These are phyloP conservation scores for Ascidia mentula DNA, from an alignment of 23 tunicate genomes.

Conservation along the genomic window DNA sequence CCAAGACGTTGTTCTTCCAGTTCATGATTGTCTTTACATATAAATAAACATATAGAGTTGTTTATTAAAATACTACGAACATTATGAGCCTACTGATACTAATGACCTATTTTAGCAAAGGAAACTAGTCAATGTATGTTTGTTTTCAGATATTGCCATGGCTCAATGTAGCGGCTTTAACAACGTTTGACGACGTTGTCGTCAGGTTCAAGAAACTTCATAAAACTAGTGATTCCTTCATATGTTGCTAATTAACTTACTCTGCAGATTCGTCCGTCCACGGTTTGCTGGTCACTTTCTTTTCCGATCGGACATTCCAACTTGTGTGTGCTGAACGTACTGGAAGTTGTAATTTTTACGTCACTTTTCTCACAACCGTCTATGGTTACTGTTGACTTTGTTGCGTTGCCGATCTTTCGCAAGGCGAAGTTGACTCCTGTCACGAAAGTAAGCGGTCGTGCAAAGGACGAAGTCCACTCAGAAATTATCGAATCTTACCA, in stretches of 20 bases:
- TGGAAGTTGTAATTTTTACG: neutral
- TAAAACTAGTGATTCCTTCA: no score
- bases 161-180: no score
- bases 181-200: no score
- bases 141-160: no score
- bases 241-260: neutral
- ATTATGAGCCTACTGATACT: no score
- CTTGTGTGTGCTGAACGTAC: neutral
- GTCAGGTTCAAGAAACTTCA: no score
- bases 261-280: neutral
- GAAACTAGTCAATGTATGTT: no score
- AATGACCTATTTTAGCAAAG: no score
- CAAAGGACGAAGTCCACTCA: no score
- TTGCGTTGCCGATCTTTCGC: constrained; percentile 1
- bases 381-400: neutral
- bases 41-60: no score
- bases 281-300: neutral
- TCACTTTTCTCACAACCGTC: neutral
- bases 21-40: neutral
- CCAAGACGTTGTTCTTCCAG: neutral
- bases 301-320: neutral
- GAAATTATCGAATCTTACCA: no score
- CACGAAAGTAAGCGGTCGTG: neutral
- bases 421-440: neutral
- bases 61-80: no score